Conservation (phyloP, 2,113 vertebrate genomes). For the Oreocharis arfaki region DNA sequence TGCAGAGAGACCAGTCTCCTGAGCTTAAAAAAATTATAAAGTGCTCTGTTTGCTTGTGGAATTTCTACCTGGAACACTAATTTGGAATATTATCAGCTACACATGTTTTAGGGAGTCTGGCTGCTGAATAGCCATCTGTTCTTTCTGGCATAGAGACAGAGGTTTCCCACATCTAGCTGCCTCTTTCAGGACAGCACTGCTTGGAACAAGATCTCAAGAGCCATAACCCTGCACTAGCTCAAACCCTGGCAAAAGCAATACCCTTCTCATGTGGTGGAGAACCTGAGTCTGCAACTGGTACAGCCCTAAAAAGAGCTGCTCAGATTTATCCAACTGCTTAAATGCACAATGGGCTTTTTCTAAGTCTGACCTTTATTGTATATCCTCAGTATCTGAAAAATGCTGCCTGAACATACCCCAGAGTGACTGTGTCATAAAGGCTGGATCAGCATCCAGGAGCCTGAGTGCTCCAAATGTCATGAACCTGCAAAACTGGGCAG, state of each 20-base stretch:
- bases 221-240: neutral
- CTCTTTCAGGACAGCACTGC: neutral
- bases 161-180: neutral
- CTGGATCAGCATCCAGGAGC: neutral
- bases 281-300: neutral
- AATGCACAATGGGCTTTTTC: neutral
- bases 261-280: neutral
- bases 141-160: neutral
- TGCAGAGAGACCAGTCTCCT: neutral
- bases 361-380: neutral
- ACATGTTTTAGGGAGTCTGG: neutral
- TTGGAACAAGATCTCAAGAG: neutral
- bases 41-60: neutral
- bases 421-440: fast-evolving
- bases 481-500: neutral
- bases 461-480: neutral
- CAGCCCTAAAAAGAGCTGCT: neutral
- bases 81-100: neutral
- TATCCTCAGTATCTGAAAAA: neutral
- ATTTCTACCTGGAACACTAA: neutral
- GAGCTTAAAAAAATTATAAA: neutral
- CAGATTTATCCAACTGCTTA: neutral
- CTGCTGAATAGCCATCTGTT: neutral
- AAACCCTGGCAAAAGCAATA: neutral
- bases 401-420: neutral